Base-by-base conservation (phyloP, 2,888 invertebrate genomes). In the Sinohyriopsis cumingii region DNA sequence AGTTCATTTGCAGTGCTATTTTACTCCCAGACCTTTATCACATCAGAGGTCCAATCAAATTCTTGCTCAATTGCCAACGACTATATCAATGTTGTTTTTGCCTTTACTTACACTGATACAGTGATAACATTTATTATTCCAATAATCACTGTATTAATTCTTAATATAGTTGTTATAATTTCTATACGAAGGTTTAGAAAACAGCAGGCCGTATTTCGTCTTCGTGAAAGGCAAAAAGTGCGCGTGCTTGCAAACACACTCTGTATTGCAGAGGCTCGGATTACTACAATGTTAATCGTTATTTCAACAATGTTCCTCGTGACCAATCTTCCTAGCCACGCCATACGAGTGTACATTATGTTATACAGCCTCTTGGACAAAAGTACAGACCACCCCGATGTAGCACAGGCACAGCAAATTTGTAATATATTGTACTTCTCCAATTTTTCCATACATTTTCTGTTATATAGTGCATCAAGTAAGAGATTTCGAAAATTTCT, bases 271-370 rank as follows among this genome's bases (percentile, higher is more conserved):
- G 82, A 85, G 65, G 77, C 84, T 66, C 71, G 81, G n/a, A 73
- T 83, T 22, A 86, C 83, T 15, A 78, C 81, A 25, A 85, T 85
- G 82, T 72, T 87, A 63, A 80, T 86, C 24, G 77, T 84, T 28
- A 82, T 87, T 24, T 86, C 87, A 22, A 83, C 78, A n/a, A 80
- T 86, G 33, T 33, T 33, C 9, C 1, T 33, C 7, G 12, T 87
- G 20, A 80, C 87, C 9, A 83, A 84, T 60, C 72, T 87, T 22
- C 87, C 87, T 19, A 87, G 86, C 65, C 84, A 88, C 73, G 84
- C 82, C 15, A 79, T 83, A 45, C 71, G 85, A 9, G 64, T 85
- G 61, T 84, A 82, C 69, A 73, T 84, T 15, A 69, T 83, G 55
- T 71, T 86, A 7, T 68, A 73, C 57, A 70, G 78, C 24, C 61